Conservation (phyloP, 2,113 vertebrate species). For the Melanotaenia duboulayi region DNA sequence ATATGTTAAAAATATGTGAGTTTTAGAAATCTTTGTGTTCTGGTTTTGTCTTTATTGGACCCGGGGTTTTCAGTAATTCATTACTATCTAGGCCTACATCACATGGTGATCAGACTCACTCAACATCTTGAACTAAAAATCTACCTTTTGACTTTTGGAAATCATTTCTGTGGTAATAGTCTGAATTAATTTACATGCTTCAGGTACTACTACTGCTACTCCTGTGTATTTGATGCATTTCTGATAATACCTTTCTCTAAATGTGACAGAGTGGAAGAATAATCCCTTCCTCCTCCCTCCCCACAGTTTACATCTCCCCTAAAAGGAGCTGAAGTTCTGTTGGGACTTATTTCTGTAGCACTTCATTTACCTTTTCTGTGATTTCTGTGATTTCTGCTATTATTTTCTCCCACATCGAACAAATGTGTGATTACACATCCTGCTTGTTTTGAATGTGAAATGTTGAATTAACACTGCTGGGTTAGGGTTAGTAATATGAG, state of each 20-base stretch:
- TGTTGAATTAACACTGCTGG: background rate
- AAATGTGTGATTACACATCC: slow-evolving; percentile 1
- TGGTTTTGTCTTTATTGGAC: too few relatives aligned
- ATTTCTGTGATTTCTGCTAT: too few relatives aligned
- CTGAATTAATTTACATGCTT: too few relatives aligned
- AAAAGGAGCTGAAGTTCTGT: background rate
- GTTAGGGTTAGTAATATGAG: slow-evolving; percentile 1
- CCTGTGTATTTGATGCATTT: background rate
- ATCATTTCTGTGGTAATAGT: too few relatives aligned
- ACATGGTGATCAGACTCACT: too few relatives aligned
- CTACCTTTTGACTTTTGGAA: too few relatives aligned
- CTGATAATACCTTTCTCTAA: background rate
- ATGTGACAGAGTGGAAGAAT: background rate
- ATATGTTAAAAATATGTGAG: too few relatives aligned
- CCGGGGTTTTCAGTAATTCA: too few relatives aligned
- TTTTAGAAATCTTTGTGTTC: too few relatives aligned
- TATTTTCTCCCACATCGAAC: slow-evolving; percentile 14
- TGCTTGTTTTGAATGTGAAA: slow-evolving; percentile 8
- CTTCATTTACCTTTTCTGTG: background rate
- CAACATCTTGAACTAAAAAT: too few relatives aligned
- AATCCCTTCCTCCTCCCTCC: background rate
- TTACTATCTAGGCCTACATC: too few relatives aligned
- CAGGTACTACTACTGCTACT: background rate
- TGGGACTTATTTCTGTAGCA: background rate
- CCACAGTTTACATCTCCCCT: background rate